These are phyloP conservation scores for Palaemon carinicauda DNA, from an alignment of 1,140 invertebrate genomes.

Conservation along the genomic window DNA sequence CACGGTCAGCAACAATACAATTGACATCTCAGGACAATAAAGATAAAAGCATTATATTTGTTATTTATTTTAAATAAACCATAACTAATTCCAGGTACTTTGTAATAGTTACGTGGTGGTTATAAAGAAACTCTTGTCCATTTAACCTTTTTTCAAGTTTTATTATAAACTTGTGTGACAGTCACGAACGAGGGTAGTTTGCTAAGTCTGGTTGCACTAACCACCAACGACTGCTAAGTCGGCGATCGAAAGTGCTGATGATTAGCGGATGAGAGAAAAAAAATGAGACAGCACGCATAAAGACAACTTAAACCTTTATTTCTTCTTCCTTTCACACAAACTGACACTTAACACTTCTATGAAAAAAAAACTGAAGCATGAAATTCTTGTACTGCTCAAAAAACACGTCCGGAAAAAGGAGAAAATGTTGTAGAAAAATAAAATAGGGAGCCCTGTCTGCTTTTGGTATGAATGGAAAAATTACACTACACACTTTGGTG, in stretches of 20 bases:
- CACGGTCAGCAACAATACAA: no score
- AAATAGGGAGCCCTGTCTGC: constrained; percentile 54
- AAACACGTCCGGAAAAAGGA: constrained; percentile 48
- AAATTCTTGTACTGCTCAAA: constrained; percentile 52
- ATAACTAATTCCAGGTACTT: constrained; percentile 51
- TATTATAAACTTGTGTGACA: constrained; percentile 55
- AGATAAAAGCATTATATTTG: no score
- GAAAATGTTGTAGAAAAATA: constrained; percentile 54
- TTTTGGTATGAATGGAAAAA: constrained; percentile 56
- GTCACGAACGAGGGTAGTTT: constrained; percentile 21
- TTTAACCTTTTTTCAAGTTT: constrained; percentile 49
- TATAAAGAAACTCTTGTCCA: constrained; percentile 43
- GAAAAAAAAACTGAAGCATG: constrained; percentile 41
- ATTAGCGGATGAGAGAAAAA: constrained; percentile 37
- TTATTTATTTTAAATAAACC: constrained; percentile 35
- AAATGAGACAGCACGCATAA: constrained; percentile 53
- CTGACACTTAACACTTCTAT: constrained; percentile 51
- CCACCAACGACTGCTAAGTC: background rate
- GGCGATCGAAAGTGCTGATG: no score
- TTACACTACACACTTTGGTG: constrained; percentile 45
- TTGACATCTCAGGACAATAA: background rate
- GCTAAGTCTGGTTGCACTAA: constrained; percentile 6
- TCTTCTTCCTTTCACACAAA: constrained; percentile 52
- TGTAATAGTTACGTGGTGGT: constrained; percentile 38
- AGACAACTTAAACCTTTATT: constrained; percentile 38